Percentiles rank a stretch among this genome's conserved stretches.
Conservation (phyloP, 2,113 vertebrate species). For the Calypte anna region DNA sequence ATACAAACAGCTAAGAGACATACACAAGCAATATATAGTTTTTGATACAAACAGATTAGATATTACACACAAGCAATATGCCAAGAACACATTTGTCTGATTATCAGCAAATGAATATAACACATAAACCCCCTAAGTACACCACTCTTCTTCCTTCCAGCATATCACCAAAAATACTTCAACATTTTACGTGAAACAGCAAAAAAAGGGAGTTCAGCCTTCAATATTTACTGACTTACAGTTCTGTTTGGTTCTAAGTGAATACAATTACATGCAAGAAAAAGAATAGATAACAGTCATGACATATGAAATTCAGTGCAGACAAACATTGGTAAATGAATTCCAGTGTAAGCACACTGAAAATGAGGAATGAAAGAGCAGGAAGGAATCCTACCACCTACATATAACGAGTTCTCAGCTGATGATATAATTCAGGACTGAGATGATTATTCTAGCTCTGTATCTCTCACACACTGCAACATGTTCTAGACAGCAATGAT, state of each 20-base stretch:
- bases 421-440: background rate
- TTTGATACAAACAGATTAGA: background rate
- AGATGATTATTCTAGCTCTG: background rate
- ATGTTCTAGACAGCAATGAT: background rate
- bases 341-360: background rate
- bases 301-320: background rate
- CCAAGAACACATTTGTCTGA: background rate
- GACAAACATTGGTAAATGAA: background rate
- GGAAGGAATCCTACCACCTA: background rate
- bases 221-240: background rate
- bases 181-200: background rate
- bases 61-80: background rate
- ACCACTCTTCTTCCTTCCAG: background rate
- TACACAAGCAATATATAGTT: background rate
- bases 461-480: background rate
- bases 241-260: background rate
- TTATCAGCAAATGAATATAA: background rate
- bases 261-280: background rate
- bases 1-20: background rate
- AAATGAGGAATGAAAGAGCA: background rate
- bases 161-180: background rate
- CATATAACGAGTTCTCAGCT: background rate
- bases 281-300: background rate
- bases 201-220: background rate
- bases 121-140: background rate